Evolutionary conservation across 2,888 invertebrate genomes (phyloP).

Genomic region (Drepanosiphum platanoidis): DNA sequence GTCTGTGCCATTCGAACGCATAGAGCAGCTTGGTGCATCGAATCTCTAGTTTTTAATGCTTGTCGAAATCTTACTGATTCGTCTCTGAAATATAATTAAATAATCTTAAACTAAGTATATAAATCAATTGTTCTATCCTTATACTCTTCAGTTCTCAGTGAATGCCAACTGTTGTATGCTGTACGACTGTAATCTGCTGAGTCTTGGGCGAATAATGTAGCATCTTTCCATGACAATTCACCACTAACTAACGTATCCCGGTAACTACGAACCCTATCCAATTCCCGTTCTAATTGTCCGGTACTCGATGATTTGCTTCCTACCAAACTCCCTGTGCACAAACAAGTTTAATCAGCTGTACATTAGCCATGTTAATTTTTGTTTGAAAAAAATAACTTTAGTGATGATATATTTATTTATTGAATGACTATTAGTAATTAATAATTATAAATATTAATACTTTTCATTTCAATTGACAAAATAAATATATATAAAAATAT

Average conservation of each 20-base stretch:
- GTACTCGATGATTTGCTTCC: conserved; percentile 48
- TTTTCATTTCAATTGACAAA: no score
- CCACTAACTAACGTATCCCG: conserved; percentile 67
- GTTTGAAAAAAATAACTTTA: no score
- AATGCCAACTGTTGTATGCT: conserved; percentile 66
- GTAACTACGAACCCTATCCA: conserved; percentile 67
- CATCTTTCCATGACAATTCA: conserved; percentile 66
- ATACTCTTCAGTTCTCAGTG: conserved; percentile 42
- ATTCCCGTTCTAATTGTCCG: conserved; percentile 64
- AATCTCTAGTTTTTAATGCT: conserved; percentile 65
- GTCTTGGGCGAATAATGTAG: conserved; percentile 66
- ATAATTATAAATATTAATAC: no score
- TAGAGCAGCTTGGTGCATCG: conserved; percentile 66
- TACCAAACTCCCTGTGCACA: conserved; percentile 55
- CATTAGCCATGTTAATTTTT: no score
- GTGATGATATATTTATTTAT: no score
- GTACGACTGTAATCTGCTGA: conserved; percentile 66
- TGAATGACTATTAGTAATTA: no score
- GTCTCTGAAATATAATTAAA: conserved; percentile 39
- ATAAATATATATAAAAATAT: no score
- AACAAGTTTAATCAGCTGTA: no score
- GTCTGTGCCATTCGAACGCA: conserved; percentile 65
- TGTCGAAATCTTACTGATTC: conserved; percentile 65
- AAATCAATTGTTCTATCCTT: not conserved
- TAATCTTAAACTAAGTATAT: not conserved